These are phyloP conservation scores for Antitype chi DNA, from an alignment of 2,888 invertebrate genomes.

Conservation along the genomic window DNA sequence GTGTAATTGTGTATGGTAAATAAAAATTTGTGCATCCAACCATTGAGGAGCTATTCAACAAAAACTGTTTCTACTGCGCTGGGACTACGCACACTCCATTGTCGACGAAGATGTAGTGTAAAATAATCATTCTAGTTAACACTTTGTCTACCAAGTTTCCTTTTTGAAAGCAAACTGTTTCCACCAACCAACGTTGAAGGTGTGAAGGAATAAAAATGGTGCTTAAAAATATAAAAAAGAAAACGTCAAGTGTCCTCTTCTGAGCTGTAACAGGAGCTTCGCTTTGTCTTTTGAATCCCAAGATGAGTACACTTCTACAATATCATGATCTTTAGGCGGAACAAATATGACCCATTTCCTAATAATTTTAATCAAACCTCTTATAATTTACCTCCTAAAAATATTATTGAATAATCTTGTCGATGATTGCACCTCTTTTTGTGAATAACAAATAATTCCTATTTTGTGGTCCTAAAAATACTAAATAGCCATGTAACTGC, in stretches of 20 bases:
- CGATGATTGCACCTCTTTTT: not conserved
- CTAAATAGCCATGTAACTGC: not conserved
- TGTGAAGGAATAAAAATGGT: slow-evolving; percentile 19
- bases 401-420: too few species aligned
- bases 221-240: slow-evolving; percentile 41
- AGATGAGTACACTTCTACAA: too few species aligned
- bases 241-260: slow-evolving; percentile 28
- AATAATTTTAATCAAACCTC: too few species aligned
- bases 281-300: slow-evolving; percentile 31
- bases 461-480: not conserved
- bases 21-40: too few species aligned
- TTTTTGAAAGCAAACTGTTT: not conserved
- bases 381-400: too few species aligned
- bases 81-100: too few species aligned
- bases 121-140: not conserved
- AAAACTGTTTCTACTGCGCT: too few species aligned
- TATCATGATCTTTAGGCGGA: too few species aligned
- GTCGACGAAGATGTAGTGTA: too few species aligned
- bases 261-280: slow-evolving; percentile 16
- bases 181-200: not conserved
- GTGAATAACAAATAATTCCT: not conserved
- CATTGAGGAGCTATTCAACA: too few species aligned
- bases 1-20: too few species aligned
- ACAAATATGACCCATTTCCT: too few species aligned
- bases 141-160: not conserved